These are phyloP conservation scores for Lota lota DNA, from an alignment of 2,113 vertebrate genomes.

Conservation along the genomic window DNA sequence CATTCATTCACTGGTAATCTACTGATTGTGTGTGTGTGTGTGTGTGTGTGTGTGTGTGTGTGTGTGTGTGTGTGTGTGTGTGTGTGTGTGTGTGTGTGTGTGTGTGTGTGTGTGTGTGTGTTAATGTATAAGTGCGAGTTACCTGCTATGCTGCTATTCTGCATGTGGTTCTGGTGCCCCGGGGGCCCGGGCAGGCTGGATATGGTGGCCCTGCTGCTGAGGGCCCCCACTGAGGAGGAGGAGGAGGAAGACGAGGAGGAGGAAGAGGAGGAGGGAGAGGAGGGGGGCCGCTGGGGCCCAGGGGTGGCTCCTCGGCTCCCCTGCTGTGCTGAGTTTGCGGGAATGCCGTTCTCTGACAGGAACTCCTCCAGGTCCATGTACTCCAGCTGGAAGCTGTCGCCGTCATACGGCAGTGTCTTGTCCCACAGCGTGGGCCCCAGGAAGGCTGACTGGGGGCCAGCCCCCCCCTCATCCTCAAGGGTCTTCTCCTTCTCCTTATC, in stretches of 20 bases:
- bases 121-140: background rate
- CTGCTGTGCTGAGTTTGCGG: conserved; percentile 81
- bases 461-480: conserved; percentile 86
- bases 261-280: no score
- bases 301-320: no score
- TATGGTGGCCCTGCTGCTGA: conserved; percentile 73
- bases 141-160: background rate
- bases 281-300: no score
- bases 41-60: conserved; percentile 1
- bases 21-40: background rate
- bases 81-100: background rate
- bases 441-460: conserved; percentile 89
- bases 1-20: background rate
- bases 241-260: conserved; percentile 27
- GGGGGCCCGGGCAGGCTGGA: background rate
- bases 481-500: conserved; percentile 94
- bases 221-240: conserved; percentile 86
- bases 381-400: conserved; percentile 96
- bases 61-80: background rate
- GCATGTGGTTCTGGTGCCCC: background rate
- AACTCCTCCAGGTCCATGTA: conserved; percentile 99
- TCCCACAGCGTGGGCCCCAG: conserved; percentile 97
- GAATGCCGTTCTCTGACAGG: conserved; percentile 96
- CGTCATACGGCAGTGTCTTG: conserved; percentile 96
- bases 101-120: conserved; percentile 1